Conservation (phyloP, 2,888 invertebrate genomes). For the Harpalus rufipes region DNA sequence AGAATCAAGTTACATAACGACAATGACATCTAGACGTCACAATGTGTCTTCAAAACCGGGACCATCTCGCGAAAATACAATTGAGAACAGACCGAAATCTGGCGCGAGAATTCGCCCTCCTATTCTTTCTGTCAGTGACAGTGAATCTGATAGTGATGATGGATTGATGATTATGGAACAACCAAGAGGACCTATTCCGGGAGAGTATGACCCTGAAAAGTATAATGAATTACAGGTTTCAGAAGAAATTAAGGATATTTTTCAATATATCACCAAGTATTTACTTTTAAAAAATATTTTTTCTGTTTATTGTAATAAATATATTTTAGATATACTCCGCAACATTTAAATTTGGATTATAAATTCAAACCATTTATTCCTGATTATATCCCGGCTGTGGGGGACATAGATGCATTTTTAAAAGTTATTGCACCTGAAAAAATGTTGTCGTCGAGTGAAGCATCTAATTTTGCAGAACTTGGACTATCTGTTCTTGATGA, state of each 20-base stretch:
- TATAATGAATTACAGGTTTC: slow-evolving; percentile 91
- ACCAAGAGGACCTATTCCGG: slow-evolving; percentile 73
- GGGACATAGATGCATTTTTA: slow-evolving; percentile 98
- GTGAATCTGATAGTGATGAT: slow-evolving; percentile 73
- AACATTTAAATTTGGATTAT: slow-evolving; percentile 92
- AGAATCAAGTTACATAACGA: slow-evolving; percentile 52
- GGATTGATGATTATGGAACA: slow-evolving; percentile 69
- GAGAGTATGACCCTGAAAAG: slow-evolving; percentile 89
- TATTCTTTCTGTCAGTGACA: slow-evolving; percentile 70
- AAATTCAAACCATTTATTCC: slow-evolving; percentile 96
- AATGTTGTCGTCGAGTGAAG: slow-evolving; percentile 73
- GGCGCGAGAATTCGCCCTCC: slow-evolving; percentile 46
- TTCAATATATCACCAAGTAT: slow-evolving; percentile 94
- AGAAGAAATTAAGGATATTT: slow-evolving; percentile 93
- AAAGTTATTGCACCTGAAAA: slow-evolving; percentile 92
- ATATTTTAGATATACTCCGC: slow-evolving; percentile 90
- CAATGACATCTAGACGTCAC: slow-evolving; percentile 32
- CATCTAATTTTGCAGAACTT: slow-evolving; percentile 74
- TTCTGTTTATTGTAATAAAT: background rate
- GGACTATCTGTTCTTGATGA: slow-evolving; percentile 94
- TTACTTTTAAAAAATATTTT: slow-evolving; percentile 63
- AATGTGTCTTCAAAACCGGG: slow-evolving; percentile 56
- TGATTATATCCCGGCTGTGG: slow-evolving; percentile 98
- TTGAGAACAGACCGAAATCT: slow-evolving; percentile 56
- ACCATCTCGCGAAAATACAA: slow-evolving; percentile 59